A percentile compares a stretch with the other conserved stretches of the same genome.
Conservation (phyloP, 2,888 invertebrate species). For the Eupithecia dodoneata region DNA sequence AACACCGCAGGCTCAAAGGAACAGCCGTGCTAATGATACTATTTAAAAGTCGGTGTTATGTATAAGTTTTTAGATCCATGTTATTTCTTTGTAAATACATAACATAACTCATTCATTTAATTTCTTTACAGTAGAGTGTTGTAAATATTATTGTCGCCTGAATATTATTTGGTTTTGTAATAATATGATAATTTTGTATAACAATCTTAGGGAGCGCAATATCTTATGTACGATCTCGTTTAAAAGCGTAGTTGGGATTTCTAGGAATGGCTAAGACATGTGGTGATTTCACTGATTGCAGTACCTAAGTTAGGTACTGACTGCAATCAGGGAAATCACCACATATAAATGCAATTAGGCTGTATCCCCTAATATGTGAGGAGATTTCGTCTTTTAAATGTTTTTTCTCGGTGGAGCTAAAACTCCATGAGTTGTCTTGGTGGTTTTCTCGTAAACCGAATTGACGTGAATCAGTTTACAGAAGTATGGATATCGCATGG, state of each 20-base stretch:
- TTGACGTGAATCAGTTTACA: conserved; percentile 49
- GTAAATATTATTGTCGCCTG: conserved; percentile 36
- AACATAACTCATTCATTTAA: conserved; percentile 43
- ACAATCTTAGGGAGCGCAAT: conserved; percentile 56
- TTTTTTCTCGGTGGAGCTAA: conserved; percentile 6
- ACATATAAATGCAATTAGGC: background rate
- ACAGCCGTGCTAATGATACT: background rate
- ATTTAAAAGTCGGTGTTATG: conserved; percentile 28
- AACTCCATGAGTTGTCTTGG: conserved; percentile 6
- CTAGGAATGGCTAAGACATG: conserved; percentile 10
- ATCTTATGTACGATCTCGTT: conserved; percentile 59
- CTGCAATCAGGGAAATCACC: too few species aligned
- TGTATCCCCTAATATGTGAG: background rate
- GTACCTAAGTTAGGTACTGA: background rate
- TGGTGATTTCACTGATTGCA: background rate
- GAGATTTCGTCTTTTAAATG: background rate
- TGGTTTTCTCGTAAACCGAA: conserved; percentile 32
- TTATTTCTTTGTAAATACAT: conserved; percentile 55
- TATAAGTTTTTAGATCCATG: conserved; percentile 41
- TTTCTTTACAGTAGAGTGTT: conserved; percentile 42
- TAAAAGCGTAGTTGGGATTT: conserved; percentile 44
- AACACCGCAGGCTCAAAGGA: background rate
- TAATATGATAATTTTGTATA: conserved; percentile 28
- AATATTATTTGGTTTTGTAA: conserved; percentile 20
- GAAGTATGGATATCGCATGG: conserved; percentile 51